Evolutionary conservation across 1,140 invertebrate genomes (phyloP), one percentile per base, ranked within the genome.

Genomic region (Lepidurus couesii): DNA sequence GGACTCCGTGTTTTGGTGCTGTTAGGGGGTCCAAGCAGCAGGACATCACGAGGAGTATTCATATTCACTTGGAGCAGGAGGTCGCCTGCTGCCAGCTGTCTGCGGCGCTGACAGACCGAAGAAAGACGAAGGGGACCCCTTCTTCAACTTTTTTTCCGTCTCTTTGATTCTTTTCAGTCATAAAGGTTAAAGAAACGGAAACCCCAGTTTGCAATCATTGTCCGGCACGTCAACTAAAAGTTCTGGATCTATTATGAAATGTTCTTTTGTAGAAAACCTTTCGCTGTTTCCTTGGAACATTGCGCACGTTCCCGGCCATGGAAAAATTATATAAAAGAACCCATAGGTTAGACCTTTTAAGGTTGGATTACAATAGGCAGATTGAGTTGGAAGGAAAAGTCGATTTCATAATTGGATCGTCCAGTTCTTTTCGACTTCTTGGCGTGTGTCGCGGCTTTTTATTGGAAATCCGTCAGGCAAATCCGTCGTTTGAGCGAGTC

Each of bases 11-110:
- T 13, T 65, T 65, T 65, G 53, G 53, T n/a, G 53, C 53, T 21
- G 21, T 65, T 65, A n/a, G 21, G 53, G 53, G 53, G 9, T 21
- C 53, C 21, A 21, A 65, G 16, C 53, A 65, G 53, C 53, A 65
- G 53, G 53, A 65, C 53, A 65, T 65, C 53, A 7, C 16, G 4
- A 65, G 21, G 53, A 65, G 21, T 65, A 65, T 65, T 65, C 53
- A 65, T 65, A 9, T 65, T 7, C 6, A 65, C 53, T 65, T 65
- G 53, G 53, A 65, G 53, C 53, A 65, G 53, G 21, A 65, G 53
- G 53, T 65, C 53, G 53, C 53, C 53, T 65, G 16, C 53, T 65
- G 53, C 53, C 53, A 65, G 53, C 53, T 65, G 53, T 65, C 53
- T 21, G 21, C 53, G 13, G 53, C 53, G 53, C 21, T 65, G 53